phyloP scores from a whole-genome alignment of 1,140 invertebrate species.

The Propsilocerus akamusi region DNA sequence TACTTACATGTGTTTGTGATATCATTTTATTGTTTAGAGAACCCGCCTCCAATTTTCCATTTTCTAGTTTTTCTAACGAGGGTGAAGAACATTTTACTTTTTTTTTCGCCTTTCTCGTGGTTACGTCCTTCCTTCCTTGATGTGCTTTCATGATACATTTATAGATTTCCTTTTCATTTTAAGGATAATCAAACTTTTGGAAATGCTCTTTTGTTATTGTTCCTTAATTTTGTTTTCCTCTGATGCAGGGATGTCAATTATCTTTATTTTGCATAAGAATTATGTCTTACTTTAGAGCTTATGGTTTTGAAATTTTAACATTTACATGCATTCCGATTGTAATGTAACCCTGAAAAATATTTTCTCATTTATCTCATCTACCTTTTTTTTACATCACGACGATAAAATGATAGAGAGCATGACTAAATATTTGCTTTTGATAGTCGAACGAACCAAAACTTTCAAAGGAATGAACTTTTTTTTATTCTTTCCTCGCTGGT shows the following conservation, averaged over 20 bases:
- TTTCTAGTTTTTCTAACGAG: slow-evolving; percentile 3
- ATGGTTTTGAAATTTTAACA: too few relatives aligned
- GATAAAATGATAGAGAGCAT: too few relatives aligned
- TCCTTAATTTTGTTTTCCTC: not conserved
- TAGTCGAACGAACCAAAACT: not conserved
- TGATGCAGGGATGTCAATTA: not conserved
- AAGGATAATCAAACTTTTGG: not conserved
- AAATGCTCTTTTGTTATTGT: not conserved
- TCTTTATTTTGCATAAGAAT: too few relatives aligned
- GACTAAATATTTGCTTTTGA: too few relatives aligned
- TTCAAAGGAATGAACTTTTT: not conserved
- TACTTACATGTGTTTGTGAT: too few relatives aligned
- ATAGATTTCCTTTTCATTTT: not conserved
- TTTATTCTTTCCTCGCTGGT: too few relatives aligned
- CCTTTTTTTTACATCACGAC: too few relatives aligned
- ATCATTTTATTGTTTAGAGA: not conserved
- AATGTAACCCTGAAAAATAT: too few relatives aligned
- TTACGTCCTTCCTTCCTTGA: slow-evolving; percentile 1
- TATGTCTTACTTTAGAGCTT: too few relatives aligned
- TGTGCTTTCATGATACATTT: not conserved
- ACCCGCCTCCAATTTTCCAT: slow-evolving; percentile 3
- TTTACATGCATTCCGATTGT: too few relatives aligned
- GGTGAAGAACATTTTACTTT: too few relatives aligned
- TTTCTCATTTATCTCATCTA: too few relatives aligned
- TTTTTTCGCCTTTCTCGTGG: not conserved